Percentiles rank a stretch among this genome's conserved stretches.
Evolutionary conservation across 2,113 vertebrate species (phyloP).

Genomic region (Recurvirostra avosetta): DNA sequence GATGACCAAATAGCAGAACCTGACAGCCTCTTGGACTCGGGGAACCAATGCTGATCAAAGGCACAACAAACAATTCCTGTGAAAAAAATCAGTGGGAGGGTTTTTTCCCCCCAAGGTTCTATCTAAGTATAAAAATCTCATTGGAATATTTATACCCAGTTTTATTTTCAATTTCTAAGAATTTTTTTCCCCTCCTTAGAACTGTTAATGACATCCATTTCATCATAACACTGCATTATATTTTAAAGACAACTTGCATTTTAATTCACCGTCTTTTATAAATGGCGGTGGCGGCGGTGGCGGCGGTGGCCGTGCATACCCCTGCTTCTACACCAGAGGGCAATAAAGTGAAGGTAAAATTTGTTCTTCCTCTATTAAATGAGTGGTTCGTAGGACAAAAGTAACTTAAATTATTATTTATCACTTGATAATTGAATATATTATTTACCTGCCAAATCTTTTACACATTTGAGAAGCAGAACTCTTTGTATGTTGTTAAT

Average conservation of each 20-base stretch:
- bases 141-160: rapidly evolving
- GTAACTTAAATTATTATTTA: neutral
- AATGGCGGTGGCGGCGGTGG: neutral
- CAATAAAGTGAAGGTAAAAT: constrained; percentile 43
- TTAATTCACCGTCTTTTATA: rapidly evolving
- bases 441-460: neutral
- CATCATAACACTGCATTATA: rapidly evolving
- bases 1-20: neutral
- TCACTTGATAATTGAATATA: neutral
- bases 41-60: neutral
- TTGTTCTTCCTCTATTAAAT: neutral
- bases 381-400: neutral
- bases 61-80: neutral
- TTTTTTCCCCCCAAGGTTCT: neutral
- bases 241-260: rapidly evolving
- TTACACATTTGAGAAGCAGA: neutral
- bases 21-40: neutral
- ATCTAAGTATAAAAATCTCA: no score
- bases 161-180: neutral
- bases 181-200: no score
- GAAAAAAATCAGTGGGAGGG: neutral
- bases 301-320: neutral
- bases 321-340: constrained; percentile 16
- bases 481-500: no score
- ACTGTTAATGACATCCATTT: rapidly evolving